Conservation (phyloP, 2,888 invertebrate species). For the Amiota minor region DNA sequence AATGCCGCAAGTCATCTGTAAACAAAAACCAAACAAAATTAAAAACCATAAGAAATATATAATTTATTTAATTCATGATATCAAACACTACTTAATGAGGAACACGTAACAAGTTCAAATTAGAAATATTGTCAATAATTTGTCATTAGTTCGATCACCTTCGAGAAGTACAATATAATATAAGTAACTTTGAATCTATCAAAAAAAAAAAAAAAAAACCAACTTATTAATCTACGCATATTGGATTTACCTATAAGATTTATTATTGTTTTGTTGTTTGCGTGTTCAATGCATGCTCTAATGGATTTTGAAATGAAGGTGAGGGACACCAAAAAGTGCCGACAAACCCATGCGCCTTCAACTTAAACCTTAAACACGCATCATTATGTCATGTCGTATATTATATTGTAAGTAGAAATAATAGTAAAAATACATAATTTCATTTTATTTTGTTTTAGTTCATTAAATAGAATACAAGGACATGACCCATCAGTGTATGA, state of each 20-base stretch:
- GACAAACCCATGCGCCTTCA: slow-evolving; percentile 53
- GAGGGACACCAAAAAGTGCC: slow-evolving; percentile 43
- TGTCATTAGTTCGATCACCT: slow-evolving; percentile 19
- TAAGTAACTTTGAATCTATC: no score
- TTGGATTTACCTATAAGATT: background rate
- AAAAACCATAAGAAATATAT: slow-evolving; percentile 10
- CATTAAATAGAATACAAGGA: no score
- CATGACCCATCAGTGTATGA: no score
- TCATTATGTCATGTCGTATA: background rate
- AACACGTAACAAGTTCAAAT: background rate
- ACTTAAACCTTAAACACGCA: slow-evolving; percentile 52
- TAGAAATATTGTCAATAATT: slow-evolving; percentile 10
- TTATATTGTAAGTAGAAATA: no score
- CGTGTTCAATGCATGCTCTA: slow-evolving; percentile 44
- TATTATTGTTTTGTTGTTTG: slow-evolving; percentile 22
- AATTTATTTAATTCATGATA: background rate
- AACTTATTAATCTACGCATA: background rate
- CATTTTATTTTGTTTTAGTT: no score
- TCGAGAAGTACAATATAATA: background rate
- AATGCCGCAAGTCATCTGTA: slow-evolving; percentile 82
- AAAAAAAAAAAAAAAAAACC: slow-evolving; percentile 15
- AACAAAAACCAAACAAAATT: slow-evolving; percentile 31
- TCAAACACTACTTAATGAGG: background rate
- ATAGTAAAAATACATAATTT: no score
- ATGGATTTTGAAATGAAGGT: slow-evolving; percentile 52